Evolutionary conservation across 2,113 vertebrate species (phyloP).

Genomic region (Heliornis fulica): DNA sequence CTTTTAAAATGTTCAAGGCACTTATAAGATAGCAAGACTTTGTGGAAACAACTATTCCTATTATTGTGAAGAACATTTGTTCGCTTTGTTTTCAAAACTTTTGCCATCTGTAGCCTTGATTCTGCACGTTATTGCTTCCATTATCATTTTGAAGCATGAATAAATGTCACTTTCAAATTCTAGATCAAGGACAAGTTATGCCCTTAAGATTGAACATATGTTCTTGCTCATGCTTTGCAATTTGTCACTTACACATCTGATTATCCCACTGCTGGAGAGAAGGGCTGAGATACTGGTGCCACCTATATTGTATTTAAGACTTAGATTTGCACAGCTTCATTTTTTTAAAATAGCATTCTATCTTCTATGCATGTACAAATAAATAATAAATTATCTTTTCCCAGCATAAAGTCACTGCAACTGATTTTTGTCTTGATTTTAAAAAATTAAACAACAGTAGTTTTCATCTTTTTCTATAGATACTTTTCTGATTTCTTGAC

Average conservation of each 20-base stretch:
- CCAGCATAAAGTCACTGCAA: neutral
- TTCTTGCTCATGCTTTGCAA: neutral
- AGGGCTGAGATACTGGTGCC: neutral
- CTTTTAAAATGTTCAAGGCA: neutral
- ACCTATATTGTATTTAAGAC: neutral
- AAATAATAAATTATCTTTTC: neutral
- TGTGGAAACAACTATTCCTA: neutral
- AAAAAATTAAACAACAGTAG: neutral
- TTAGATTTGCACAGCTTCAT: neutral
- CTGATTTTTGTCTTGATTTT: neutral
- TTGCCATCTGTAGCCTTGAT: neutral
- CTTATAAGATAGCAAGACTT: neutral
- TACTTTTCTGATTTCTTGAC: neutral
- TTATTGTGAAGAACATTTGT: neutral
- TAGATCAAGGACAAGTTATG: neutral
- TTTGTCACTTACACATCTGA: slow-evolving; percentile 10
- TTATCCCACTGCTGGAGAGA: neutral
- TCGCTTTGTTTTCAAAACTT: neutral
- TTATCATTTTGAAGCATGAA: neutral
- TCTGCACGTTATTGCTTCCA: neutral
- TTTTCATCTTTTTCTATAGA: neutral
- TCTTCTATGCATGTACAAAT: neutral
- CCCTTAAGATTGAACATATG: neutral
- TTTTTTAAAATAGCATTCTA: neutral
- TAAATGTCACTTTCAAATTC: neutral